Base-by-base conservation (phyloP, 2,113 vertebrate genomes). In the Carettochelys insculpta region DNA sequence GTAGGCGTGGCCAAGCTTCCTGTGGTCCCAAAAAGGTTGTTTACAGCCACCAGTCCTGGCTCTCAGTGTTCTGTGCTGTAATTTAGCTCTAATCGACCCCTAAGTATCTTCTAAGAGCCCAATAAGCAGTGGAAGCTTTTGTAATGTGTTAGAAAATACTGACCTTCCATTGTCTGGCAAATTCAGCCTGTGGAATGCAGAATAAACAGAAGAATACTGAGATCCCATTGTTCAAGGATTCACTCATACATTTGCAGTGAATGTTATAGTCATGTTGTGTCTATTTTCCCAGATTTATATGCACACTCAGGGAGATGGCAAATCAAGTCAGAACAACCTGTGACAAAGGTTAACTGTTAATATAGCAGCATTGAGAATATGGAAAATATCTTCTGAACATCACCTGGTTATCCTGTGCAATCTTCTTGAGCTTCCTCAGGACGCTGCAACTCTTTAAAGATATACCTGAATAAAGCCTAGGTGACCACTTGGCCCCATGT, bases 391-490 rank as follows among this genome's bases (percentile, higher is more conserved):
- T 38, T 38, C 17, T 5, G 14, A 65, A 20, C 68, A 31, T 17
- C 27, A 16, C 1, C 58, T 65, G 34, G 53, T 3, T 5, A 6
- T 58, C 17, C 8, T 51, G 16, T 2, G 22, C 11, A 80, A 58
- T 86, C 50, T 78, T 78, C 24, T 24, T 11, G 2, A 8, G 11
- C 43, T 14, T 83, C 14, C 5, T 90, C 83, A 52, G 48, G 78
- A 41, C 65, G 11, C 17, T 0, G 0, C 8, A 20, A 27, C 27
- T 79, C 65, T 31, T 41, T 56, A 90, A 83, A 61, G 2, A 68
- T 24, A 56, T 5, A 83, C 9, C 2, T 34, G 24, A 81, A n/a
- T 20, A 83, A 9, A 12, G 54, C 11, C 27, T 51, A 29, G 7
- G 19, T 24, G 12, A 61, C 0, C 34, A 29, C 5, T 58, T 53